These are phyloP conservation scores for Drosophila sucinea DNA, from an alignment of 1,140 invertebrate genomes.

Conservation along the genomic window DNA sequence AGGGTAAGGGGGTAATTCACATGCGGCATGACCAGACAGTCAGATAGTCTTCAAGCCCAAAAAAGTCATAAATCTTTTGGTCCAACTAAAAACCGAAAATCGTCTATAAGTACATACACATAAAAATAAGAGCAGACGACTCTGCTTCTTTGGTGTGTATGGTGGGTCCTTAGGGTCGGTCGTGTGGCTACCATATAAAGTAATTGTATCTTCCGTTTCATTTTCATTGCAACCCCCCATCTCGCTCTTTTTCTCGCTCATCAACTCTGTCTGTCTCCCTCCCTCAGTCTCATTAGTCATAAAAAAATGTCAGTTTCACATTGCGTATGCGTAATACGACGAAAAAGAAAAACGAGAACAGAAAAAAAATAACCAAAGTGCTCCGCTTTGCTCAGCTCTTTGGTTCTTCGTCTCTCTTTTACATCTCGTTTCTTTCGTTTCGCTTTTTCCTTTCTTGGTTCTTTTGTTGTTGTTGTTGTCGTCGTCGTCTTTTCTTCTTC, in stretches of 20 bases:
- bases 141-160: not conserved
- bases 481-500: constrained; percentile 86
- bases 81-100: not conserved
- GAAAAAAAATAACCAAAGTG: not conserved
- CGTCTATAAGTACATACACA: not conserved
- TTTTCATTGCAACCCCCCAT: not conserved
- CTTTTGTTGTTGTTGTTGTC: not conserved
- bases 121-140: not conserved
- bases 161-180: not conserved
- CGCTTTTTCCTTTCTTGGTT: not conserved
- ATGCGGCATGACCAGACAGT: not conserved
- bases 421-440: constrained; percentile 2
- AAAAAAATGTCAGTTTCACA: constrained; percentile 49
- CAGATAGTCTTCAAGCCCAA: not conserved
- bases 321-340: constrained; percentile 70
- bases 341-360: constrained; percentile 6
- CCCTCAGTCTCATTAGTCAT: constrained; percentile 27
- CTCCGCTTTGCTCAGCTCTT: constrained; percentile 29
- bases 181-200: not conserved
- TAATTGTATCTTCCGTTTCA: constrained; percentile 1
- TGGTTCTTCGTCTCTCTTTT: not conserved
- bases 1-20: not conserved
- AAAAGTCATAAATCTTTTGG: not conserved
- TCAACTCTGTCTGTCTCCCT: not conserved
- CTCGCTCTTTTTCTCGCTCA: not conserved